Conservation (phyloP, 2,797 vertebrate species). For the Typhlichthys subterraneus region DNA sequence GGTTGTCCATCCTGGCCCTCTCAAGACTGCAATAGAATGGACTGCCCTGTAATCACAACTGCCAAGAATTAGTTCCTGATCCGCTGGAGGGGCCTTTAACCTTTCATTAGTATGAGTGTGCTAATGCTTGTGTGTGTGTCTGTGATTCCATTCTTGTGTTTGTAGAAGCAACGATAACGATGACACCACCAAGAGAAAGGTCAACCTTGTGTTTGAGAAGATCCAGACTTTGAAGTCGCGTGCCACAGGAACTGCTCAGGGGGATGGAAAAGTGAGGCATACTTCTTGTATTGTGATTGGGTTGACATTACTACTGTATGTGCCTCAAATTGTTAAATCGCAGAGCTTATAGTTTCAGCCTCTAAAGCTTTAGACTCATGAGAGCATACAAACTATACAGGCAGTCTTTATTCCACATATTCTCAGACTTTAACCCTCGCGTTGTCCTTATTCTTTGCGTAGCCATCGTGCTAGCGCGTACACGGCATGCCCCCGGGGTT, state of each 20-base stretch:
- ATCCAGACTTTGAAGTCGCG: conserved; percentile 97
- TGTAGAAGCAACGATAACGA: conserved; percentile 90
- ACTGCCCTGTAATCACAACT: conserved; percentile 54
- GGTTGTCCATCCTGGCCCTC: conserved; percentile 44
- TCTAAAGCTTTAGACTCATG: conserved; percentile 25
- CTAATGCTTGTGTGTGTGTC: conserved; percentile 22
- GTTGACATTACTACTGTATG: not conserved
- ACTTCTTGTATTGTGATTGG: conserved; percentile 35
- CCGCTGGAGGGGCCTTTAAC: conserved; percentile 21
- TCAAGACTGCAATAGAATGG: conserved; percentile 43
- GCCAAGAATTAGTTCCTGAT: conserved; percentile 53
- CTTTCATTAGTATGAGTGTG: conserved; percentile 18
- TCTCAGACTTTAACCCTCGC: too few relatives aligned
- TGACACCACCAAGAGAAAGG: conserved; percentile 93
- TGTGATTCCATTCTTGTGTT: conserved; percentile 26
- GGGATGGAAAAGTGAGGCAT: conserved; percentile 74
- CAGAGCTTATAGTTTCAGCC: conserved; percentile 39
- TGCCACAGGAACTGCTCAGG: conserved; percentile 82
- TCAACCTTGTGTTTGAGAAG: conserved; percentile 98
- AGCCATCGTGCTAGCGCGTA: too few relatives aligned
- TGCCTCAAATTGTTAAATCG: conserved; percentile 36
- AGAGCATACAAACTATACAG: conserved; percentile 24
- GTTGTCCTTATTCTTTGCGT: too few relatives aligned
- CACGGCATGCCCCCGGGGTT: too few relatives aligned
- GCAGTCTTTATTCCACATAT: conserved; percentile 36